Percentiles rank a stretch among this genome's conserved stretches.
These are phyloP conservation scores for Chesias legatella DNA, from an alignment of 2,888 invertebrate species.

Conservation along the genomic window DNA sequence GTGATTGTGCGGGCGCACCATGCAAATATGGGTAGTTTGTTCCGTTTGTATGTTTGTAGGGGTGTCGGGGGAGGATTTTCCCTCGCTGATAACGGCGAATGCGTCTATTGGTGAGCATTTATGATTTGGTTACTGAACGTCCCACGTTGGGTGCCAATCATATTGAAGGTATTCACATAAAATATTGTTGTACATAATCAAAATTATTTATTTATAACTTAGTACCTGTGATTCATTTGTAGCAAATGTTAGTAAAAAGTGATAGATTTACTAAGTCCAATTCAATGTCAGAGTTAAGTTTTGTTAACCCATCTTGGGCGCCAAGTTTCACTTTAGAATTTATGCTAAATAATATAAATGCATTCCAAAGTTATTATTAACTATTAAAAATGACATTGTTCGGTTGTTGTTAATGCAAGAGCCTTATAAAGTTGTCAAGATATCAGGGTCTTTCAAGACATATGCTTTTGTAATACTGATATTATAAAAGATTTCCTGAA, in stretches of 20 bases:
- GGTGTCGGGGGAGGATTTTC: slow-evolving; percentile 81
- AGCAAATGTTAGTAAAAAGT: too few relatives aligned
- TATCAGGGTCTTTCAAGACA: too few relatives aligned
- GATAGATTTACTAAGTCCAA: background rate
- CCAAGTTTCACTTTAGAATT: background rate
- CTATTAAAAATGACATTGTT: too few relatives aligned
- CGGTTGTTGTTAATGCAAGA: too few relatives aligned
- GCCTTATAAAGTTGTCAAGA: too few relatives aligned
- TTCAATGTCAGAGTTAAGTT: background rate
- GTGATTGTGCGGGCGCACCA: slow-evolving; percentile 40
- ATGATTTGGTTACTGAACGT: background rate
- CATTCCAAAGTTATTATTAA: too few relatives aligned
- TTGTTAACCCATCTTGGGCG: slow-evolving; percentile 1
- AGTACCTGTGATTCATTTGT: background rate
- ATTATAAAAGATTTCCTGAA: too few relatives aligned
- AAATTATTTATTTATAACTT: background rate
- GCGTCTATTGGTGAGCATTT: slow-evolving; percentile 84
- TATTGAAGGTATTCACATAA: too few relatives aligned
- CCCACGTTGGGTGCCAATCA: too few relatives aligned
- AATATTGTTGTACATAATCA: too few relatives aligned
- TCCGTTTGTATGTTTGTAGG: slow-evolving; percentile 38
- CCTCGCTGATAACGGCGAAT: slow-evolving; percentile 86
- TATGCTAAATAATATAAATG: background rate
- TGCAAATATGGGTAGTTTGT: slow-evolving; percentile 48
- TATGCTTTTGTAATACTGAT: too few relatives aligned